Evolutionary conservation across 2,113 vertebrate genomes (phyloP).

Genomic region (Hepsetus odoe): DNA sequence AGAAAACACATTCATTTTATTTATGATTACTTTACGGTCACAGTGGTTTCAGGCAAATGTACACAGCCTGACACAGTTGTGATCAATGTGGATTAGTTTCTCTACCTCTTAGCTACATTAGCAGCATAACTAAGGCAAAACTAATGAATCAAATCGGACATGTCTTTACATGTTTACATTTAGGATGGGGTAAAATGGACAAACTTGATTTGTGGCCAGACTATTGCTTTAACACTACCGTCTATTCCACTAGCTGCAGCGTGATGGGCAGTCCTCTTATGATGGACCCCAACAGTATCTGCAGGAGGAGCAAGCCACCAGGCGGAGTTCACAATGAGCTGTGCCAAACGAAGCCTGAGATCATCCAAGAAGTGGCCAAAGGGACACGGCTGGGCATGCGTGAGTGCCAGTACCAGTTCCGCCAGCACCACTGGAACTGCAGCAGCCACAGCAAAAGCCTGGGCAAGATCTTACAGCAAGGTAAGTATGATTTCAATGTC

Average conservation of each 20-base stretch:
- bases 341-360: constrained; percentile 86
- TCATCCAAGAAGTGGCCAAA: constrained; percentile 83
- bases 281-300: constrained; percentile 89
- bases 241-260: constrained; percentile 61
- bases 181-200: background rate
- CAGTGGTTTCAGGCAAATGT: too few relatives aligned
- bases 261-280: constrained; percentile 85
- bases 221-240: background rate
- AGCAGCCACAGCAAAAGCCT: constrained; percentile 86
- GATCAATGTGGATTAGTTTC: too few relatives aligned
- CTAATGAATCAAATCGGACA: too few relatives aligned
- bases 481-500: constrained; percentile 68
- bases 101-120: too few relatives aligned
- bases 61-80: too few relatives aligned
- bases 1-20: too few relatives aligned
- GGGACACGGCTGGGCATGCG: constrained; percentile 84
- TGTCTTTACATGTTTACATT: too few relatives aligned
- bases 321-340: constrained; percentile 80
- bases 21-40: too few relatives aligned
- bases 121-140: too few relatives aligned
- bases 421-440: constrained; percentile 87
- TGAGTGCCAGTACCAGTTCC: constrained; percentile 88
- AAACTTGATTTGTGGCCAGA: background rate
- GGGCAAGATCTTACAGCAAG: constrained; percentile 85
- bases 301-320: constrained; percentile 82